Base-by-base conservation (phyloP, 2,797 vertebrate genomes). In the Capromys pilorides region DNA sequence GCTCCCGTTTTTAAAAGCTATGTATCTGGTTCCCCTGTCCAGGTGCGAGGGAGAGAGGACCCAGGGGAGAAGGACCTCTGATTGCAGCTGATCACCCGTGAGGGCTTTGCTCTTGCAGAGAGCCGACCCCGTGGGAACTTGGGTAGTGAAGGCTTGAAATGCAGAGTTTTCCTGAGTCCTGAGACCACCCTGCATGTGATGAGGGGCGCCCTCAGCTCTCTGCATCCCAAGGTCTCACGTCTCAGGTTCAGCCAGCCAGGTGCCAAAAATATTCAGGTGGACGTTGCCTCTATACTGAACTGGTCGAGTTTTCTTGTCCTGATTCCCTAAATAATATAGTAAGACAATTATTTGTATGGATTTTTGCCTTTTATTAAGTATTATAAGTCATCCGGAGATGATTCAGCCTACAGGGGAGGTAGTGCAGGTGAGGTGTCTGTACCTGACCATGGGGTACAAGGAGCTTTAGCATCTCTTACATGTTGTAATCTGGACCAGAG, bases 341-440 rank as follows among this genome's bases (percentile, higher is more conserved):
- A 19, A 41, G 22, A 57, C 28, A 24, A 31, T 51, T 69, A 73
- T 84, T 85, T 85, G 77, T 10, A 61, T 45, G 26, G 26, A 22
- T 51, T 61, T 79, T 75, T 51, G 62, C 26, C 36, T 90, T 69
- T 94, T 69, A 85, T 61, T 49, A 41, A 82, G 33, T 41, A 61
- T 49, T 69, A 22, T 85, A 94, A 94, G 41, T 90, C 73, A 90
- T 41, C 19, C 75, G 33, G 81, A 66, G 33, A n/a, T 41, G 41
- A 49, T 62, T 85, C 84, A 57, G 9, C 62, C 41, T 28, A 21
- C 12, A 19, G 21, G 51, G 69, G 51, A 94, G 49, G 64, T 66
- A 13, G 13, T 33, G n/a, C 1, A 13, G 26, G 39, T 69, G 66
- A 12, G 39, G 33, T 26, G 51, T 45, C 45, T 61, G 57, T n/a